Evolutionary conservation across 2,113 vertebrate species (phyloP), one percentile per base, ranked within the genome.

Genomic region (Heterocephalus glaber): DNA sequence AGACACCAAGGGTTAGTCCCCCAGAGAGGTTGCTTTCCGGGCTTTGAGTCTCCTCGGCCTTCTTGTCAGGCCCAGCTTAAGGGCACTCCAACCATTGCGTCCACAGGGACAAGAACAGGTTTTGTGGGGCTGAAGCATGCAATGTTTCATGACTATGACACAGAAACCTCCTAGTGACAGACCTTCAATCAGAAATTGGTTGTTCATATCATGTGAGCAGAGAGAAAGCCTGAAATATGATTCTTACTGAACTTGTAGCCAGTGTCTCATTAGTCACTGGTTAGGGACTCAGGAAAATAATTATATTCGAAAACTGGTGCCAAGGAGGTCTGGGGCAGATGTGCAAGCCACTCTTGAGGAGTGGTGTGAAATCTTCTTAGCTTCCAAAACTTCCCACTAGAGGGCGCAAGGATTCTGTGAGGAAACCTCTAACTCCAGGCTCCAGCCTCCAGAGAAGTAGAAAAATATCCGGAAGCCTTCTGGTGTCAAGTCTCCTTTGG

Each of bases 231-330:
- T 11, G 19, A 70, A 35, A 8, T 49, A 11, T 0, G 13, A 77
- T 33, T 26, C 4, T 22, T 0, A 26, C 24, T 24, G 63, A 44
- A 58, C 3, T 13, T 3, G 0, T 30, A 60, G 7, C 16, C 4
- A 35, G 52, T 30, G 44, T 86, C 20, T 24, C 74, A 5, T 68
- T 44, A 26, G 4, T 35, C 14, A 47, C 5, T 19, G 38, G 12
- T 30, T 52, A 38, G 13, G 7, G 47, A 35, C 54, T 24, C 2
- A 1, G 2, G 5, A 33, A 66, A 77, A 60, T 22, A 4, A 58
- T 7, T 8, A 49, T 84, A 60, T 10, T 26, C 4, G 10, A 9
- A 83, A 84, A 35, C 7, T 0, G 5, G 8, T 12, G 1, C 47
- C 17, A 63, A 14, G 9, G 54, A 52, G 28, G 24, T 47, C 8